Base-by-base conservation (phyloP, 2,888 invertebrate species). In the Himalopsyche tibetana region DNA sequence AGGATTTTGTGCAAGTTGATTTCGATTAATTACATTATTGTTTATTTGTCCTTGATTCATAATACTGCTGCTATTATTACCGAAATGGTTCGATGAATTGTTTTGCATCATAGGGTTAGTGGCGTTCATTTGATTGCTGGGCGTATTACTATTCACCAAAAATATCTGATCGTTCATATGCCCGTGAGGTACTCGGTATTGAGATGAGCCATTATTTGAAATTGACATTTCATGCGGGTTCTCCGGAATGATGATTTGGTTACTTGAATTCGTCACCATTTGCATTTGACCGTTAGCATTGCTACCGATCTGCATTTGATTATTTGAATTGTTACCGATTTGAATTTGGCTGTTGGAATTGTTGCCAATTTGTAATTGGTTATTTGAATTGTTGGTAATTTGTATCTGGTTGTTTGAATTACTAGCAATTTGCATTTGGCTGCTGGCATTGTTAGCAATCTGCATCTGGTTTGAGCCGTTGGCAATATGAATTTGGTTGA, bases 401-500 rank as follows among this genome's bases (percentile, higher is more conserved):
- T 85, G 38, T 45, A 79, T 36, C 80, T 85, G 28, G 51, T 19
- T 63, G 63, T 63, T 63, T 12, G 63, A 19, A 63, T 63, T 63
- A 6, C 15, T 51, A 51, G 36, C 74, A 84, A 87, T 80, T 69
- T 85, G 38, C 63, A 79, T 36, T 80, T 85, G 28, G n/a, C 19
- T 56, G 56, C 19, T 63, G 28, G 63, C 3, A 63, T 63, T 63
- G 63, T 63, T 51, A 15, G 80, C 12, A 42, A 86, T 83, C 36
- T 83, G 83, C 36, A 81, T 55, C 83, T 83, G 86, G 55, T 42
- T 82, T 3, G 51, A 51, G 12, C 51, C 51, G 15, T 51, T 51
- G 88, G 92, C 92, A 91, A 93, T 92, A 84, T 92, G 92, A 90
- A 93, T 92, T 87, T 91, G 92, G 85, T 91, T 93, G 89, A 45